Percentiles rank a stretch among this genome's conserved stretches.
phyloP scores from a whole-genome alignment of 2,113 vertebrate species.

The Nyctereutes procyonoides region DNA sequence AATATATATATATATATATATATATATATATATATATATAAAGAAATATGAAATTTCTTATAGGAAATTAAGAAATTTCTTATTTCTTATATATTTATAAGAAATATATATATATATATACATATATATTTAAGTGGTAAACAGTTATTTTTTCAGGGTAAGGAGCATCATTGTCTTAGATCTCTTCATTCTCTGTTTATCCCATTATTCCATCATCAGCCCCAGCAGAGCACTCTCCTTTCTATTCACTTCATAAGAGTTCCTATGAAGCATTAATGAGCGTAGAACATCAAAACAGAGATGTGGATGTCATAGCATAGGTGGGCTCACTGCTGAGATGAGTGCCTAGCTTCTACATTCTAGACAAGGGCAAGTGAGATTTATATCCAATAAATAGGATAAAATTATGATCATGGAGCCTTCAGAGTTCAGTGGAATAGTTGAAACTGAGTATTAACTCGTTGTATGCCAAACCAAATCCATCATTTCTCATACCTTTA shows the following conservation, averaged over 20 bases:
- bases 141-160: background rate
- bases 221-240: background rate
- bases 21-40: background rate
- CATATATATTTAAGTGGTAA: background rate
- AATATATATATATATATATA: background rate
- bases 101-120: background rate
- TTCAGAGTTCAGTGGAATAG: background rate
- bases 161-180: background rate
- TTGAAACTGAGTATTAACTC: background rate
- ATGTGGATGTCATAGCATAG: no score
- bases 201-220: background rate
- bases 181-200: constrained; percentile 4
- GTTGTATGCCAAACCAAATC: background rate
- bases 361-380: background rate
- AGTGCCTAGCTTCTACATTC: background rate
- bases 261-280: background rate
- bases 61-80: no score
- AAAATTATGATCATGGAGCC: background rate
- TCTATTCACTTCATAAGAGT: background rate
- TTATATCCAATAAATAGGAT: background rate
- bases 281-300: background rate
- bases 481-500: constrained; percentile 19
- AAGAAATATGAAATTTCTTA: background rate
- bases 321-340: background rate
- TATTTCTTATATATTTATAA: background rate